These are phyloP conservation scores for Sinocyclocheilus grahami DNA, from an alignment of 2,113 vertebrate species.

Conservation along the genomic window DNA sequence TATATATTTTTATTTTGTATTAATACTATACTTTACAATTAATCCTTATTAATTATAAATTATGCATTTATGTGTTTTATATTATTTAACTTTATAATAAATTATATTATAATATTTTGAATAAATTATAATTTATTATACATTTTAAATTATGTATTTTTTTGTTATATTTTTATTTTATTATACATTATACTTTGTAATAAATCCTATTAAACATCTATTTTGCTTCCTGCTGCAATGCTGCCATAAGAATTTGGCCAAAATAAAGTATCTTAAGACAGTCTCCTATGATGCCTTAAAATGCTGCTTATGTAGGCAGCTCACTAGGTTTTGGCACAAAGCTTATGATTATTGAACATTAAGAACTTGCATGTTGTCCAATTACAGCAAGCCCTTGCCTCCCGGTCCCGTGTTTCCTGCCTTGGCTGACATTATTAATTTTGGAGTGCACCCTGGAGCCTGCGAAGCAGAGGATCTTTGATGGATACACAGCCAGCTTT, in stretches of 20 bases:
- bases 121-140: not conserved
- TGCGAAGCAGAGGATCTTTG: not conserved
- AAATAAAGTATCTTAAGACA: not conserved
- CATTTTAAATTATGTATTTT: not conserved
- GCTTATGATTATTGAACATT: not conserved
- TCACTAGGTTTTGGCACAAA: not conserved
- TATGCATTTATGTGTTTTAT: too few relatives aligned
- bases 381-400: not conserved
- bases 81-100: not conserved
- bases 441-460: slow-evolving; percentile 16
- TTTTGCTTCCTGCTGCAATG: not conserved
- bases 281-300: not conserved
- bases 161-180: too few relatives aligned
- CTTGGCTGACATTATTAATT: slow-evolving; percentile 18
- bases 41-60: too few relatives aligned
- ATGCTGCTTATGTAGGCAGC: not conserved
- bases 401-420: not conserved
- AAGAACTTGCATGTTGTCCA: not conserved
- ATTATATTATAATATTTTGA: not conserved
- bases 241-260: not conserved
- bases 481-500: not conserved
- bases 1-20: too few relatives aligned
- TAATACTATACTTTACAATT: too few relatives aligned
- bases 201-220: not conserved
- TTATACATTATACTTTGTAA: too few relatives aligned